These are phyloP conservation scores for Leguminivora glycinivorella DNA, from an alignment of 1,140 invertebrate genomes.

Conservation along the genomic window DNA sequence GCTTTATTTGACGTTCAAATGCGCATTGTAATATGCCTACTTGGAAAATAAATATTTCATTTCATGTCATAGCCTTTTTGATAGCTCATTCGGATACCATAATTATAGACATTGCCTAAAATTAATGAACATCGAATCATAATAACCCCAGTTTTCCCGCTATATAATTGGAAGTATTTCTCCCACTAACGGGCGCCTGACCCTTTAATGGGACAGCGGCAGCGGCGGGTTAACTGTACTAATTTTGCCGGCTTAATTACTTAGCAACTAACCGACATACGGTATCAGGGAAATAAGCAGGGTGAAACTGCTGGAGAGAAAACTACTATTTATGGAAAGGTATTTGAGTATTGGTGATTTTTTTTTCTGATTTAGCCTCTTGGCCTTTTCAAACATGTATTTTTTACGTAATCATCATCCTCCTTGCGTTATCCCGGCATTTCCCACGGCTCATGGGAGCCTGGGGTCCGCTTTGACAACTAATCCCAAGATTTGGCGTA, in stretches of 20 bases:
- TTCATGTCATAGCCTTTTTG: not conserved
- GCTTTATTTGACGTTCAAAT: too few relatives aligned
- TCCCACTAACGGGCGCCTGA: conserved; percentile 21
- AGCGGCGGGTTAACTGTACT: conserved; percentile 25
- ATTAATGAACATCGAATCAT: not conserved
- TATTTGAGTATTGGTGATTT: too few relatives aligned
- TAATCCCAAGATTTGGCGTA: too few relatives aligned
- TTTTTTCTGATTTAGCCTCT: too few relatives aligned
- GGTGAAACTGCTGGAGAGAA: not conserved
- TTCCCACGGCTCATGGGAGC: too few relatives aligned
- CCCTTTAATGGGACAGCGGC: conserved; percentile 26
- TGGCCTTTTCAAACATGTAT: too few relatives aligned
- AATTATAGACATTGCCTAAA: not conserved
- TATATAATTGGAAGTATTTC: conserved; percentile 26
- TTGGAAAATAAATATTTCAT: too few relatives aligned
- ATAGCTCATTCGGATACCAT: not conserved
- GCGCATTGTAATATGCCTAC: too few relatives aligned
- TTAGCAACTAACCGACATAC: conserved; percentile 15
- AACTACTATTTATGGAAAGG: not conserved
- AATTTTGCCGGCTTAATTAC: conserved; percentile 21
- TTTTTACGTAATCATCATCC: too few relatives aligned
- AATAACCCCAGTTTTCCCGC: not conserved
- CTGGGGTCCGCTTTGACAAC: too few relatives aligned
- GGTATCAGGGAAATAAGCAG: not conserved
- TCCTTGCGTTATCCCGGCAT: too few relatives aligned